A percentile compares a stretch with the other conserved stretches of the same genome.
These are phyloP conservation scores for Dendroctonus valens DNA, from an alignment of 1,140 invertebrate genomes.

Conservation along the genomic window DNA sequence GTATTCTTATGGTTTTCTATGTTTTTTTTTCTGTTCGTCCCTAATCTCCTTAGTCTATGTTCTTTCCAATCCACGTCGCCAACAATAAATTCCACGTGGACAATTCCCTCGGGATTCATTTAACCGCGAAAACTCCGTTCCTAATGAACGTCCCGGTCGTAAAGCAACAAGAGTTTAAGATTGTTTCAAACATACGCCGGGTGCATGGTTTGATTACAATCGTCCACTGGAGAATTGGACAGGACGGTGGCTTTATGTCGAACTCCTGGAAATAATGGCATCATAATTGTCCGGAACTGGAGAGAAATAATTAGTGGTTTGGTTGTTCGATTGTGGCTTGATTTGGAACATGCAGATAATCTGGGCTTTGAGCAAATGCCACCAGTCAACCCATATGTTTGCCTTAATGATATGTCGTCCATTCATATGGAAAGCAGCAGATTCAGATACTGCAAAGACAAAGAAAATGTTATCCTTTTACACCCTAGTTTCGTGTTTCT, in stretches of 20 bases:
- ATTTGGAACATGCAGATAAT: not conserved
- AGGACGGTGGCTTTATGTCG: constrained; percentile 8
- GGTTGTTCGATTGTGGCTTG: not conserved
- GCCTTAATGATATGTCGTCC: too few species aligned
- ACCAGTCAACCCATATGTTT: too few species aligned
- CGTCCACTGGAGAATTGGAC: constrained; percentile 21
- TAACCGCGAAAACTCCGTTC: constrained; percentile 15
- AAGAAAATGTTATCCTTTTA: too few species aligned
- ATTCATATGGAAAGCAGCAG: too few species aligned
- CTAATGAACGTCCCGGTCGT: constrained; percentile 15
- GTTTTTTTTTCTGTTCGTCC: not conserved
- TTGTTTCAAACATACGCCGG: constrained; percentile 18
- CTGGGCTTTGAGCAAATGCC: too few species aligned
- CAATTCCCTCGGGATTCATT: not conserved
- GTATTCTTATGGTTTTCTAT: not conserved
- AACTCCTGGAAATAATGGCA: constrained; percentile 16
- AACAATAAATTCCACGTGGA: not conserved
- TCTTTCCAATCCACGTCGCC: not conserved
- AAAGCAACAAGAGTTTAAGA: constrained; percentile 26
- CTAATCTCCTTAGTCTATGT: not conserved
- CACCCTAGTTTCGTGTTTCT: too few species aligned
- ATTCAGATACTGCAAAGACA: too few species aligned
- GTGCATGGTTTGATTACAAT: constrained; percentile 25
- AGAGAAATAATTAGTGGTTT: constrained; percentile 21
- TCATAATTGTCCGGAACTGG: constrained; percentile 8